A percentile compares a stretch with the other conserved stretches of the same genome.
Evolutionary conservation across 2,113 vertebrate species (phyloP).

Genomic region (Phylloscopus trochiloides): DNA sequence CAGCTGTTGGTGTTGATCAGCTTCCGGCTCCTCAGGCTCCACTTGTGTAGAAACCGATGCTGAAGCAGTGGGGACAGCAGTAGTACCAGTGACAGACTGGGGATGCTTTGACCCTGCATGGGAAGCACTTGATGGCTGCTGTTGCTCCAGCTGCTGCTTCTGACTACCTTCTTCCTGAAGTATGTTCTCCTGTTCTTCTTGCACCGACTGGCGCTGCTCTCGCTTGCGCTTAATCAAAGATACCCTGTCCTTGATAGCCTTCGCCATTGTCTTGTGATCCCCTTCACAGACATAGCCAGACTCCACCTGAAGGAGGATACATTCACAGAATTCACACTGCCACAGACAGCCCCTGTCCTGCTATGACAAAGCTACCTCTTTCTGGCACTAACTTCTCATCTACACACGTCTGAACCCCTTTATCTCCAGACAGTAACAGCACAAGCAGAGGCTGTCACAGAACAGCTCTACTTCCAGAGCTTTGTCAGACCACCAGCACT

Average conservation of each 20-base stretch:
- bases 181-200: conserved; percentile 91
- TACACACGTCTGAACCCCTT: neutral
- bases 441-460: neutral
- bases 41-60: conserved; percentile 79
- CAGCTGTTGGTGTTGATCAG: conserved; percentile 87
- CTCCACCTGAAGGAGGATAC: conserved; percentile 83
- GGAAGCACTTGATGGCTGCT: conserved; percentile 66
- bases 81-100: conserved; percentile 34
- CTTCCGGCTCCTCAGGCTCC: conserved; percentile 88
- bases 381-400: neutral
- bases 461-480: neutral
- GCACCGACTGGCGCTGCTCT: conserved; percentile 91
- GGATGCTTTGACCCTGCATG: conserved; percentile 70
- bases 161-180: conserved; percentile 80
- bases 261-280: conserved; percentile 99
- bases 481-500: conserved; percentile 3
- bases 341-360: neutral
- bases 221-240: conserved; percentile 93
- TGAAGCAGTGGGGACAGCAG: conserved; percentile 63
- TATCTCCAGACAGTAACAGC: neutral
- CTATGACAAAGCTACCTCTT: neutral
- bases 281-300: conserved; percentile 97
- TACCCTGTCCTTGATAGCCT: conserved; percentile 98
- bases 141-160: conserved; percentile 78
- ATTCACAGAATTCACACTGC: conserved; percentile 33